Percentiles rank a stretch among this genome's conserved stretches.
Conservation (phyloP, 2,113 vertebrate species). For the Pedetes capensis region DNA sequence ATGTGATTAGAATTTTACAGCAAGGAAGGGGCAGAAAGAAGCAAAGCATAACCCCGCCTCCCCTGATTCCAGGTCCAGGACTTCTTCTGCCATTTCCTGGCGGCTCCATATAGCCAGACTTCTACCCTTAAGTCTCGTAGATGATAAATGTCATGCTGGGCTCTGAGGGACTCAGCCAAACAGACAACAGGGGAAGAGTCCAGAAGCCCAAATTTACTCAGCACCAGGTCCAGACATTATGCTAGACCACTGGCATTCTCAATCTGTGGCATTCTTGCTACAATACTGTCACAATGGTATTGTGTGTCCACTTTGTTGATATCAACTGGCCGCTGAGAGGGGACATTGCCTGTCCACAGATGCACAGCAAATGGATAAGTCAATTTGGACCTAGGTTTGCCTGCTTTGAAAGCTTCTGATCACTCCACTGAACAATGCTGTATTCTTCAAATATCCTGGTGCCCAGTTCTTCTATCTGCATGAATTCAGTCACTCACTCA, state of each 20-base stretch:
- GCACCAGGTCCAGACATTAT: background rate
- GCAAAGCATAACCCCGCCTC: background rate
- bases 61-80: too few relatives aligned
- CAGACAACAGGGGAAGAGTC: background rate
- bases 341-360: background rate
- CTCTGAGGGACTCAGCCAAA: background rate
- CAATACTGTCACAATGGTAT: background rate
- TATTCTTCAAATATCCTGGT: background rate
- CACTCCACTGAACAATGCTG: background rate
- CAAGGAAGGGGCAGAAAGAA: too few relatives aligned
- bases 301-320: background rate
- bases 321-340: background rate
- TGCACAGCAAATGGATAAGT: background rate
- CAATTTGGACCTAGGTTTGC: too few relatives aligned
- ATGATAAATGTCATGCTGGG: too few relatives aligned
- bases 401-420: too few relatives aligned
- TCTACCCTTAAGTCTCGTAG: background rate
- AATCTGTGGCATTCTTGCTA: background rate
- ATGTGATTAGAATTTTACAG: background rate
- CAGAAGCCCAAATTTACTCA: background rate
- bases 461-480: background rate
- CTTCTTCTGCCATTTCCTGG: background rate
- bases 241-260: background rate
- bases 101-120: background rate
- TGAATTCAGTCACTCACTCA: background rate